Evolutionary conservation across 2,113 vertebrate species (phyloP).

Genomic region (Monarcha castaneiventris): DNA sequence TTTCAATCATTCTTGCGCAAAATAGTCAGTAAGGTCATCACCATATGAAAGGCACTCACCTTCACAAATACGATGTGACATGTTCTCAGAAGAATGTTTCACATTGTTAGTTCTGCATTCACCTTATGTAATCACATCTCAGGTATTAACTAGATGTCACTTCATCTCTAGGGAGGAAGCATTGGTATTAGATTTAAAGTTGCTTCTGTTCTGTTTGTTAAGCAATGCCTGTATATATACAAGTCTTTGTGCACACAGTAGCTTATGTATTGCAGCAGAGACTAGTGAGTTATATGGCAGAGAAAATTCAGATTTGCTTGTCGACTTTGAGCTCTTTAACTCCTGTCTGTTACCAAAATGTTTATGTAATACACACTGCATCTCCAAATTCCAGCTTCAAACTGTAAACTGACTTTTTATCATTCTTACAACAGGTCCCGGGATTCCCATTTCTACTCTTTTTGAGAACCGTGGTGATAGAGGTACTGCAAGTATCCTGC

Average conservation of each 20-base stretch:
- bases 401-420: background rate
- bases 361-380: background rate
- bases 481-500: constrained; percentile 63
- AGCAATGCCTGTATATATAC: background rate
- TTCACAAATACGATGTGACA: constrained; percentile 9
- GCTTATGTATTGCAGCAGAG: background rate
- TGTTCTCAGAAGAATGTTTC: constrained; percentile 41
- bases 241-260: background rate
- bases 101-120: constrained; percentile 22
- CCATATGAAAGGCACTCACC: constrained; percentile 9
- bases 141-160: constrained; percentile 24
- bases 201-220: background rate
- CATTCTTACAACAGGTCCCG: constrained; percentile 66
- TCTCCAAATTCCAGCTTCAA: background rate
- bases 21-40: constrained; percentile 29
- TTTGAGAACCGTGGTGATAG: constrained; percentile 70
- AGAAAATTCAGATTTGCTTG: background rate
- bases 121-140: constrained; percentile 36
- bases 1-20: constrained; percentile 34
- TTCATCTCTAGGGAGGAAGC: background rate
- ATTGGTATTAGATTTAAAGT: background rate
- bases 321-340: background rate
- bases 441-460: constrained; percentile 78
- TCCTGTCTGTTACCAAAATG: background rate
- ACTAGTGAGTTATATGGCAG: background rate